Evolutionary conservation across 1,140 invertebrate genomes (phyloP).

Genomic region (Vanessa tameamea): DNA sequence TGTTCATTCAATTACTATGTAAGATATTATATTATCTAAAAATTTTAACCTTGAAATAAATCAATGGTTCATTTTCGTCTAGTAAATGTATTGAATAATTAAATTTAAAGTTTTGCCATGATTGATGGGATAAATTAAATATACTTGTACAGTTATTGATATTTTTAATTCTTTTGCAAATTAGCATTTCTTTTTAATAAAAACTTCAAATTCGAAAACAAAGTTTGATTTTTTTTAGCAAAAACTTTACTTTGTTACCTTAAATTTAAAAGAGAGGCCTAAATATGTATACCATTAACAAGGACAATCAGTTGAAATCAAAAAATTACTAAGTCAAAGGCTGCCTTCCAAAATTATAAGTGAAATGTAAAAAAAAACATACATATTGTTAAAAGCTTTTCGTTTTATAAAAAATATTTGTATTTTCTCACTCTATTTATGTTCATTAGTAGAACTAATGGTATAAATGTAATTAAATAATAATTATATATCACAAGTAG

Average conservation of each 20-base stretch:
- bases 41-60: constrained; percentile 13
- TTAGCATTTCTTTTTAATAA: background rate
- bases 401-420: background rate
- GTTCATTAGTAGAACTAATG: constrained; percentile 20
- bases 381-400: background rate
- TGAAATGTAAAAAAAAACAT: background rate
- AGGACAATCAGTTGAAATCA: background rate
- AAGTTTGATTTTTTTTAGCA: background rate
- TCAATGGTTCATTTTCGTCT: constrained; percentile 16
- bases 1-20: constrained; percentile 18
- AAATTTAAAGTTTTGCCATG: constrained; percentile 3
- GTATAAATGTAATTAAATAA: constrained; percentile 13
- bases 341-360: background rate
- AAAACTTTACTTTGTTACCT: background rate
- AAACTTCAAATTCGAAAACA: background rate
- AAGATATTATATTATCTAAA: constrained; percentile 16
- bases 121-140: constrained; percentile 1
- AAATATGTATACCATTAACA: background rate
- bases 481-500: constrained; percentile 33
- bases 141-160: constrained; percentile 8
- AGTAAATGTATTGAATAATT: constrained; percentile 4
- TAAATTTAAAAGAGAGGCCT: constrained; percentile 3
- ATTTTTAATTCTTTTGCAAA: background rate
- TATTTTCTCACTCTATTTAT: background rate
- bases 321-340: background rate